These are phyloP conservation scores for Cervus canadensis DNA, from an alignment of 2,113 vertebrate genomes.

Conservation along the genomic window DNA sequence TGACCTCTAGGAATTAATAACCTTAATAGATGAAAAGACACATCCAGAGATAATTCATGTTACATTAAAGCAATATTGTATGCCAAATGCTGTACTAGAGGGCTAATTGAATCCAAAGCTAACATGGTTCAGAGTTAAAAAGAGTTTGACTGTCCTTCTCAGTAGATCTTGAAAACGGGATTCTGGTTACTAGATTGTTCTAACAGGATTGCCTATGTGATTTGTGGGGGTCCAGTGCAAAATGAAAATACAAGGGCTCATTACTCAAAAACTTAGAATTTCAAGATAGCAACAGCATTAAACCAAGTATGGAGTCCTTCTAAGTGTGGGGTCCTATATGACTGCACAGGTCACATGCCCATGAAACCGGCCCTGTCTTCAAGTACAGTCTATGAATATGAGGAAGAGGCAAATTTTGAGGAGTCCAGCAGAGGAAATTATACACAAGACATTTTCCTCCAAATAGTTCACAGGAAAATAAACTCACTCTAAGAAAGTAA, in stretches of 20 bases:
- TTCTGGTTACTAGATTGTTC: constrained; percentile 29
- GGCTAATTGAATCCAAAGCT: constrained; percentile 12
- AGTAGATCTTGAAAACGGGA: not conserved
- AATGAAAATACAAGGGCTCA: constrained; percentile 5
- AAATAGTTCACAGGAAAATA: constrained; percentile 24
- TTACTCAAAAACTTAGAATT: constrained; percentile 24
- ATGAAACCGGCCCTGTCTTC: not conserved
- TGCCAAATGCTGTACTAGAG: constrained; percentile 13
- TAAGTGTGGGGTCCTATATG: not conserved
- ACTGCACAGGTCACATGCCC: not conserved
- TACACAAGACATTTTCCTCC: not conserved
- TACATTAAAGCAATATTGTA: not conserved
- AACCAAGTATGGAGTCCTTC: not conserved
- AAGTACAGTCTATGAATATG: not conserved
- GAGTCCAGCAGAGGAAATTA: not conserved
- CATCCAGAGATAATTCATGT: not conserved
- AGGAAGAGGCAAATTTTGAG: not conserved
- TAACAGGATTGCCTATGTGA: not conserved
- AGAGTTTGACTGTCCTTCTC: constrained; percentile 19
- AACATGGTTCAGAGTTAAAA: not conserved
- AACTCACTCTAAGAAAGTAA: constrained; percentile 37
- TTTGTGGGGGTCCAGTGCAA: not conserved
- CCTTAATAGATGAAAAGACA: constrained; percentile 13
- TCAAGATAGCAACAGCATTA: not conserved
- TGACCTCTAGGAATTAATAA: constrained; percentile 23